These are phyloP conservation scores for Adelphocoris suturalis DNA, from an alignment of 2,888 invertebrate species.

Conservation along the genomic window DNA sequence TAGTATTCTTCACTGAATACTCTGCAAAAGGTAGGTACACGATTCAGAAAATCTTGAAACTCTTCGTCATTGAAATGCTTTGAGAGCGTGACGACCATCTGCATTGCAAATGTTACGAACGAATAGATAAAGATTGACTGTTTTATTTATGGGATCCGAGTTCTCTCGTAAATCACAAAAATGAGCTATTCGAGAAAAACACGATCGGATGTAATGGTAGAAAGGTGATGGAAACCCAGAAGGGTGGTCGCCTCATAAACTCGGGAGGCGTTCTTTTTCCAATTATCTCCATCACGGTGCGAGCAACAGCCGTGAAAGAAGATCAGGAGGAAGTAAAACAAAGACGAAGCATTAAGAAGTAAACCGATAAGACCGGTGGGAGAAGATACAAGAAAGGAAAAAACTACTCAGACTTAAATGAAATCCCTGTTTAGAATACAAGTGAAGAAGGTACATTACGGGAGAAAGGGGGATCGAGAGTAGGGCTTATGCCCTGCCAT, in stretches of 20 bases:
- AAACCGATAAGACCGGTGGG: conserved; percentile 30
- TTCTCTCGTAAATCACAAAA: no score
- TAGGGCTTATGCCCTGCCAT: background rate
- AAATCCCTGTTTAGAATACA: conserved; percentile 72
- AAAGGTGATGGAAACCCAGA: no score
- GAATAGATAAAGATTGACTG: no score
- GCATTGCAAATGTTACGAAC: no score
- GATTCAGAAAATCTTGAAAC: no score
- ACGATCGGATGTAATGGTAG: no score
- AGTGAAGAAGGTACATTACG: conserved; percentile 68
- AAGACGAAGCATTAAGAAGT: background rate
- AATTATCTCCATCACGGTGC: conserved; percentile 49
- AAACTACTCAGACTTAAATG: conserved; percentile 64
- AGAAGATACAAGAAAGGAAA: background rate
- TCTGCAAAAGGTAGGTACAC: no score
- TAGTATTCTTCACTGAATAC: no score
- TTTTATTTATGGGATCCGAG: no score
- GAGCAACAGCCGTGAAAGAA: conserved; percentile 66
- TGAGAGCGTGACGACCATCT: no score
- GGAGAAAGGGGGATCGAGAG: conserved; percentile 42
- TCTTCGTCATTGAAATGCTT: no score
- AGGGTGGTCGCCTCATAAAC: background rate
- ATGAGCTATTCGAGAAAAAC: no score
- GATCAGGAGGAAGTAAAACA: background rate
- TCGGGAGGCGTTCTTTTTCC: conserved; percentile 55